Base-by-base conservation (phyloP, 2,888 invertebrate species). In the Sericinus montela region DNA sequence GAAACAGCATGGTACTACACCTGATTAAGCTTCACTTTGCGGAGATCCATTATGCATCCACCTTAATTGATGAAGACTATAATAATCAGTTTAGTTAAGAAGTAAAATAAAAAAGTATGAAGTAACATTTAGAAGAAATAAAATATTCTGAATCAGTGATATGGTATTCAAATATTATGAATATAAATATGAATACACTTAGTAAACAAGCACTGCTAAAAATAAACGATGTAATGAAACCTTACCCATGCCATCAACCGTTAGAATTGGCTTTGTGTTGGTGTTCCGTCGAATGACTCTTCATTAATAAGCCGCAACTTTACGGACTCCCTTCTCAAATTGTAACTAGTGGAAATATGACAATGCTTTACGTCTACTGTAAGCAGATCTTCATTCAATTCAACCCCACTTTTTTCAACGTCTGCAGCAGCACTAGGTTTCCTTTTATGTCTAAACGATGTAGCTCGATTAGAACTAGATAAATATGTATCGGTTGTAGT, bases 401-500 rank as follows among this genome's bases (percentile, higher is more conserved):
- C 88, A 43, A 87, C 89, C 4, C 91, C 90, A 55, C 91, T 82
- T 55, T 75, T 89, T 62, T 91, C 91, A 48, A 92, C 92, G 51
- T 91, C 91, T 19, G 91, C 91, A 0, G 92, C 91, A 9, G 91
- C 90, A 55, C 91, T 91, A 11, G 90, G 90, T 69, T 91, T 91
- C 59, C 88, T 76, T 61, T 89, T 89, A 44, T 86, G 80, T 48
- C 80, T 81, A 51, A 91, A 84, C 8, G 92, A 91, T 6, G 90
- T 73, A 1, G 82, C 81, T 45, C 91, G 75, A 56, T 90, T 78
- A 35, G 91, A 85, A 52, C 91, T 91, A 0, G 90, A 90, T 58
- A 93, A 74, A 57, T 92, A 85, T 16, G 59, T 63, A 62, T 93
- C 93, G 4, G 94, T 94, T 54, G 94, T 93, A 60, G 93, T 93